Evolutionary conservation across 2,113 vertebrate species (phyloP).

Genomic region (Chamaea fasciata): DNA sequence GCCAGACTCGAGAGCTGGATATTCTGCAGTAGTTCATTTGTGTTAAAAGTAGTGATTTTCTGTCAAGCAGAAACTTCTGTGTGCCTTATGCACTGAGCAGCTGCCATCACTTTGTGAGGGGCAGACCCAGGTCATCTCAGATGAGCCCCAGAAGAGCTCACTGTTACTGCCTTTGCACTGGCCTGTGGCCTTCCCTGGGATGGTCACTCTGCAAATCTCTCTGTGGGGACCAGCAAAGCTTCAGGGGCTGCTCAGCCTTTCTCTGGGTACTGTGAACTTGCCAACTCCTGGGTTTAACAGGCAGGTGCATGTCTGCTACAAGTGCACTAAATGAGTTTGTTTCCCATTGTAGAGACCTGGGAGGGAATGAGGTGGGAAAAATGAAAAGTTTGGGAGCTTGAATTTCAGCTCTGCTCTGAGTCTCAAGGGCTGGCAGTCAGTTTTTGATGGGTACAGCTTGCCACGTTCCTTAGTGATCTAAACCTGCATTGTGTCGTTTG

Average conservation of each 20-base stretch:
- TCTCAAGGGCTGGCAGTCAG: neutral
- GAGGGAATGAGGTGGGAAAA: neutral
- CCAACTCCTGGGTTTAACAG: neutral
- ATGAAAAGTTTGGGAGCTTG: neutral
- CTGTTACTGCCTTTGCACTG: neutral
- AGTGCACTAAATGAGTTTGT: neutral
- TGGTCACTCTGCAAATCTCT: neutral
- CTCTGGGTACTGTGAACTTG: neutral
- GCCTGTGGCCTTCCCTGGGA: neutral
- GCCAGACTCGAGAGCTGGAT: neutral
- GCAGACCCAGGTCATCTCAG: neutral
- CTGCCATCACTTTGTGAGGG: neutral
- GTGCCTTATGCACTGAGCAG: neutral
- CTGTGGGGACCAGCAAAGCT: neutral
- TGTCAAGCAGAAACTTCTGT: neutral
- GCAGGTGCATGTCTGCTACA: neutral
- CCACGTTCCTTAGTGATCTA: neutral
- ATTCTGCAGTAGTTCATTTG: neutral
- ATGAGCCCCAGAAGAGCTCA: neutral
- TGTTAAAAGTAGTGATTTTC: neutral
- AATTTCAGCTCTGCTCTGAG: neutral
- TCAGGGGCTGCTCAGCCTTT: neutral
- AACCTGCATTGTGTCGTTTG: conserved; percentile 54
- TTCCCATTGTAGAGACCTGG: neutral
- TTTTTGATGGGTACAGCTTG: neutral